A percentile compares a stretch with the other conserved stretches of the same genome.
These are phyloP conservation scores for Dendropsophus ebraccatus DNA, from an alignment of 2,113 vertebrate genomes.

Conservation along the genomic window DNA sequence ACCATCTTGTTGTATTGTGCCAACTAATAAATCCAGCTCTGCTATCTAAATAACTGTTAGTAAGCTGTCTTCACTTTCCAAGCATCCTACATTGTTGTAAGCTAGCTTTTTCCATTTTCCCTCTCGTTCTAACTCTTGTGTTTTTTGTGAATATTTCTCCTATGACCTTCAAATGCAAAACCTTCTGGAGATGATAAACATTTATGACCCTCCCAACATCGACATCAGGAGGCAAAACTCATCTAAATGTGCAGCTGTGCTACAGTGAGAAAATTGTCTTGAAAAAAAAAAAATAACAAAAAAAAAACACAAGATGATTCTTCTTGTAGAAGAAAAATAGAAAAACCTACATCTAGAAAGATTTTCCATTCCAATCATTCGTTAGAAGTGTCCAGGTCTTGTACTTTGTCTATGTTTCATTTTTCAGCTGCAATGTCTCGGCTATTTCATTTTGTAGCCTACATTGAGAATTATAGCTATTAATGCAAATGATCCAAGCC, in stretches of 20 bases:
- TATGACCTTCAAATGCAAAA: slow-evolving; percentile 63
- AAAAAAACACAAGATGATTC: slow-evolving; percentile 26
- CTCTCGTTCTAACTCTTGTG: background rate
- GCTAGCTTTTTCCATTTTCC: background rate
- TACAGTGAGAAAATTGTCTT: slow-evolving; percentile 59
- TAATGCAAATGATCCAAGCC: slow-evolving; percentile 65
- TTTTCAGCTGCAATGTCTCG: background rate
- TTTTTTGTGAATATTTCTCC: background rate
- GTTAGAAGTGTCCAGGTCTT: slow-evolving; percentile 58
- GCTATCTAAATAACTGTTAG: background rate
- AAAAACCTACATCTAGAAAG: background rate
- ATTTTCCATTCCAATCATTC: slow-evolving; percentile 62
- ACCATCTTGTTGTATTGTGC: background rate
- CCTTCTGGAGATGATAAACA: slow-evolving; percentile 31
- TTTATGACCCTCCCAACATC: slow-evolving; percentile 50
- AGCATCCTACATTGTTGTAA: background rate
- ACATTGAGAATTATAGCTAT: slow-evolving; percentile 68
- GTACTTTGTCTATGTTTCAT: slow-evolving; percentile 57
- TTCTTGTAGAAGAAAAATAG: slow-evolving; percentile 43
- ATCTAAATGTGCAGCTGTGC: slow-evolving; percentile 63
- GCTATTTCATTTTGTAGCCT: slow-evolving; percentile 62
- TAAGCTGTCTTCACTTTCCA: background rate
- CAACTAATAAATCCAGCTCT: background rate
- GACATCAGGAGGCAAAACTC: slow-evolving; percentile 64
- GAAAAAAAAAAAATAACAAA: too few species aligned